Evolutionary conservation across 2,797 vertebrate species (phyloP).

Genomic region (Artibeus jamaicensis): DNA sequence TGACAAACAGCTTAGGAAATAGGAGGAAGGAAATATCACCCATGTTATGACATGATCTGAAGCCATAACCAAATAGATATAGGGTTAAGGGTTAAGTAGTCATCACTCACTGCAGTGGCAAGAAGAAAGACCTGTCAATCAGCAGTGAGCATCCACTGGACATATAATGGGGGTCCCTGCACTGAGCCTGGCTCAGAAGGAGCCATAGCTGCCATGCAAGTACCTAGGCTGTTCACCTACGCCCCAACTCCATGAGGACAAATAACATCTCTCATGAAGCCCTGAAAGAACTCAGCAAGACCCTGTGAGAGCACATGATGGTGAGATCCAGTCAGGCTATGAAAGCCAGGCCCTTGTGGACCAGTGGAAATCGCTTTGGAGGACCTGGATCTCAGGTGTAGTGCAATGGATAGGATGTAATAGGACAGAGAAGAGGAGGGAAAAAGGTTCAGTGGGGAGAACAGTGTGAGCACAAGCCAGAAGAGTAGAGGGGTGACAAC

Average conservation of each 20-base stretch:
- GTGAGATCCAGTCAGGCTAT: background rate
- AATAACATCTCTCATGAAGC: background rate
- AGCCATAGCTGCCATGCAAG: background rate
- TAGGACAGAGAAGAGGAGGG: background rate
- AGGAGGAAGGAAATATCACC: background rate
- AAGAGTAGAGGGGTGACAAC: background rate
- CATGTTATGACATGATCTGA: background rate
- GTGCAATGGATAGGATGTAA: background rate
- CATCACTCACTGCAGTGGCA: background rate
- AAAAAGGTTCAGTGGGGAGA: background rate
- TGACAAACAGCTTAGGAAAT: background rate
- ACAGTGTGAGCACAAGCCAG: background rate
- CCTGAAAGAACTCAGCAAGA: background rate
- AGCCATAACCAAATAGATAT: background rate
- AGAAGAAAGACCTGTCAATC: background rate
- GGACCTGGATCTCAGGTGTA: background rate
- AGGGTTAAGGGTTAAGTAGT: background rate
- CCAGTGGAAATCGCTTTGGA: background rate
- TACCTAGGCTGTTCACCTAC: background rate
- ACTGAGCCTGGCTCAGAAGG: background rate
- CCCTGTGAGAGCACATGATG: background rate
- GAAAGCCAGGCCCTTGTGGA: background rate
- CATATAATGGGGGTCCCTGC: background rate
- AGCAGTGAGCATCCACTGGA: background rate
- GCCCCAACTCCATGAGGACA: background rate